These are phyloP conservation scores for Pyrgus malvae DNA, from an alignment of 2,888 invertebrate species.

Conservation along the genomic window DNA sequence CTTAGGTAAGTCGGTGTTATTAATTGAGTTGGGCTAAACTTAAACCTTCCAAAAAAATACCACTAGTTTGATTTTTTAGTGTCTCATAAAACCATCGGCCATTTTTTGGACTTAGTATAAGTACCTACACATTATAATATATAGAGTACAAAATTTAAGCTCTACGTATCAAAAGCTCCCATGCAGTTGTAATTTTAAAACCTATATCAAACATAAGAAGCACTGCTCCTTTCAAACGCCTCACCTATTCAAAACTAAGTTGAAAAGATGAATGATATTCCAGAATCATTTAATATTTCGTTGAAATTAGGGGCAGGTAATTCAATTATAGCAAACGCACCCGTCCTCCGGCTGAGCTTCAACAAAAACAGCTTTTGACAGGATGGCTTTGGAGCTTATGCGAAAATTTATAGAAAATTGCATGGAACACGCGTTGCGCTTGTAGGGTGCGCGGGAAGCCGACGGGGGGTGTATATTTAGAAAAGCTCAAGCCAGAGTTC, in stretches of 20 bases:
- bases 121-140: no score
- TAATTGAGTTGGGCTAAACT: no score
- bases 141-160: no score
- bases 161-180: no score
- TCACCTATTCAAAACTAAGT: constrained; percentile 2
- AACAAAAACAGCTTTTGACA: constrained; percentile 78
- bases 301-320: constrained; percentile 52
- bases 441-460: constrained; percentile 66
- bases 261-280: constrained; percentile 7
- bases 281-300: constrained; percentile 31
- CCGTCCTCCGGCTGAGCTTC: constrained; percentile 52
- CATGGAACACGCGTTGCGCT: constrained; percentile 72
- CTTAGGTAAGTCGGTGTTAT: no score
- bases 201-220: no score
- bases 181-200: no score
- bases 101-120: no score
- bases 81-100: no score
- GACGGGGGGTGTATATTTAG: constrained; percentile 77
- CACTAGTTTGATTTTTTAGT: no score
- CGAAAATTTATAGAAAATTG: constrained; percentile 81
- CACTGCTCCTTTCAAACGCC: no score
- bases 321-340: constrained; percentile 67
- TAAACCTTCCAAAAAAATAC: no score
- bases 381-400: constrained; percentile 73
- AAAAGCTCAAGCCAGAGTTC: constrained; percentile 58